Conservation (phyloP, 1,140 invertebrate genomes). For the Brachystomella parvula region DNA sequence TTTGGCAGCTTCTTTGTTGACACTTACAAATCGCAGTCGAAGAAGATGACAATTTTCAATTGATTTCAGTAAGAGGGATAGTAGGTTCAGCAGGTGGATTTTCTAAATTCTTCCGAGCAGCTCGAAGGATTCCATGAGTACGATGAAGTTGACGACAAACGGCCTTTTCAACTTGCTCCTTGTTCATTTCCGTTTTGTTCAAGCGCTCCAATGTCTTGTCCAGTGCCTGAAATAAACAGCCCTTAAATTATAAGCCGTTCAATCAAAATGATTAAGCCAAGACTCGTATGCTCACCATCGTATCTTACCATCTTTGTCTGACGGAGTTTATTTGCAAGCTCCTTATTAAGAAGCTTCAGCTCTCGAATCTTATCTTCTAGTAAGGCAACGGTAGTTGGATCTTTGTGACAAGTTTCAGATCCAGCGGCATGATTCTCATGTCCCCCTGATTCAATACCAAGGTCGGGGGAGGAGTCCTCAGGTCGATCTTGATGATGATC, state of each 20-base stretch:
- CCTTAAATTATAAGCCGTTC: too few relatives aligned
- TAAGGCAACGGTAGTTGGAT: neutral
- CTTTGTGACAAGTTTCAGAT: slow-evolving; percentile 14
- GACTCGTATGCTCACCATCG: neutral
- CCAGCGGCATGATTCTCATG: slow-evolving; percentile 18
- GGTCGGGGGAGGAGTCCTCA: slow-evolving; percentile 27
- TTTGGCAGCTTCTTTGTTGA: too few relatives aligned
- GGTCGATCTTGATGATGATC: neutral
- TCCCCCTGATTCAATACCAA: slow-evolving; percentile 35
- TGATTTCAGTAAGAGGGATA: neutral
- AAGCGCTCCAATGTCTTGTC: slow-evolving; percentile 26
- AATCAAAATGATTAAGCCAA: neutral
- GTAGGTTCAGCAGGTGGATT: neutral
- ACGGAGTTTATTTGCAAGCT: slow-evolving; percentile 26
- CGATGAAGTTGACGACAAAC: slow-evolving; percentile 35
- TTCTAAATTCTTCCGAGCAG: slow-evolving; percentile 31
- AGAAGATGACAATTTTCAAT: neutral
- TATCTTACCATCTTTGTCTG: slow-evolving; percentile 31
- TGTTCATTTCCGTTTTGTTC: slow-evolving; percentile 25
- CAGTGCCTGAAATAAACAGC: slow-evolving; percentile 28
- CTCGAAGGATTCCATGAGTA: slow-evolving; percentile 32
- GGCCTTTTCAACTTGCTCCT: slow-evolving; percentile 33
- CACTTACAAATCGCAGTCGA: too few relatives aligned
- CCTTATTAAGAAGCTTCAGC: slow-evolving; percentile 17
- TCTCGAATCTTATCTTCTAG: slow-evolving; percentile 20